A percentile compares a stretch with the other conserved stretches of the same genome.
Conservation (phyloP, 2,888 invertebrate species). For the Elegia similella region DNA sequence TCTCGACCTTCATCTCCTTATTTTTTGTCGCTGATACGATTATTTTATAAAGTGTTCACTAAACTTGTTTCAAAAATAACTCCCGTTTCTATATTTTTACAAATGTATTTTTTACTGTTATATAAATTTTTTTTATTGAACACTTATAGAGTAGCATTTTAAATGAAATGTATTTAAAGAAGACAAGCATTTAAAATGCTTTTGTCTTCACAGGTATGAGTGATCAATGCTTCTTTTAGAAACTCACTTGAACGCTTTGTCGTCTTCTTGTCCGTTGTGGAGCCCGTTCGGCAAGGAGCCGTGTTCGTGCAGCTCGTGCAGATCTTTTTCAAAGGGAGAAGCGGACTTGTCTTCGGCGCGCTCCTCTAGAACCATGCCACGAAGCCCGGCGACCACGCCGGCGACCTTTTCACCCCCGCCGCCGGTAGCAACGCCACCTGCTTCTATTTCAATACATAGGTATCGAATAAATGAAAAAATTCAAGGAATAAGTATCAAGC, state of each 20-base stretch:
- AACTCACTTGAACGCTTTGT: conserved; percentile 93
- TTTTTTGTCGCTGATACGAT: conserved; percentile 3
- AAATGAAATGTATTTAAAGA: no score
- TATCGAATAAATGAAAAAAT: not conserved
- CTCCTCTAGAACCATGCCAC: conserved; percentile 73
- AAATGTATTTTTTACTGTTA: not conserved
- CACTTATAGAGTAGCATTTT: no score
- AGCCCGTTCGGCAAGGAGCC: conserved; percentile 80
- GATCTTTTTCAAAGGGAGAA: conserved; percentile 74
- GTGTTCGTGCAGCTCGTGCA: conserved; percentile 73
- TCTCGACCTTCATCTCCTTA: conserved; percentile 20
- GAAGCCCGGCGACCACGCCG: conserved; percentile 68
- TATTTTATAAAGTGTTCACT: not conserved
- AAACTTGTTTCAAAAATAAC: not conserved
- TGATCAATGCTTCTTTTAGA: no score
- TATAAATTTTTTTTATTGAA: no score
- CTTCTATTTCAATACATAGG: conserved; percentile 35
- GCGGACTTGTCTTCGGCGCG: conserved; percentile 69
- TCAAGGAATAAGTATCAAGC: not conserved
- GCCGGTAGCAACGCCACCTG: conserved; percentile 56
- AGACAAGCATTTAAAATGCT: no score
- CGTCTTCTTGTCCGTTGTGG: conserved; percentile 88
- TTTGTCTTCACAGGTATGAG: no score
- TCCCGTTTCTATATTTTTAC: not conserved
- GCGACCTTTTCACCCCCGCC: conserved; percentile 65